These are phyloP conservation scores for Aporophyla lueneburgensis DNA, from an alignment of 2,888 invertebrate genomes.

Conservation along the genomic window DNA sequence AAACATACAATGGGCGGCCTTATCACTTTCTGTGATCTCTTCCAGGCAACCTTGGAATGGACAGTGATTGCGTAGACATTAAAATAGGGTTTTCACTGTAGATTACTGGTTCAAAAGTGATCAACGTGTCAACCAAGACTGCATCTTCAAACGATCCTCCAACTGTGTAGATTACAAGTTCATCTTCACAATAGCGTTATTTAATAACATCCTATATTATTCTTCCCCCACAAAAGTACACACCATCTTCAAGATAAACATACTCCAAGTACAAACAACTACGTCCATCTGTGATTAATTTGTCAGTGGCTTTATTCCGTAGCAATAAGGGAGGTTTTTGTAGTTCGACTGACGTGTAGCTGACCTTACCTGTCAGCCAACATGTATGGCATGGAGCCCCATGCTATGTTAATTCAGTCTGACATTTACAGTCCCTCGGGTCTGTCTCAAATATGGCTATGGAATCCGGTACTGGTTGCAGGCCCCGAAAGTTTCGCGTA, in stretches of 20 bases:
- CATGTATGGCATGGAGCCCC: no score
- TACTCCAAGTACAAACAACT: background rate
- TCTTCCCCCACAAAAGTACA: background rate
- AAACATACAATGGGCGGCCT: no score
- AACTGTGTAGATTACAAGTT: conserved; percentile 8
- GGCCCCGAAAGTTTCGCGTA: conserved; percentile 48
- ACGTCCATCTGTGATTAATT: background rate
- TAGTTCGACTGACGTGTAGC: background rate
- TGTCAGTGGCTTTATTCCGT: background rate
- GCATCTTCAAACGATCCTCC: background rate
- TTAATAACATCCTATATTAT: conserved; percentile 27
- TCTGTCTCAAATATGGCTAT: conserved; percentile 35
- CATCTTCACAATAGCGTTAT: conserved; percentile 27
- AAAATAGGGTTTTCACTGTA: no score
- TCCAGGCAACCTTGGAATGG: no score
- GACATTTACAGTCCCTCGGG: conserved; percentile 51
- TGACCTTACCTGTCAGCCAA: conserved; percentile 22
- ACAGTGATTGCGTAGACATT: no score
- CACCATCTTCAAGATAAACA: conserved; percentile 10
- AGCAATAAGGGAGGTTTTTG: background rate
- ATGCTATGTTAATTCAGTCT: conserved; percentile 54
- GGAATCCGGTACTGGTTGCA: conserved; percentile 53
- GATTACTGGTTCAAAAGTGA: background rate
- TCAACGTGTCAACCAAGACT: background rate
- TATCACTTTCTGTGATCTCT: no score